A percentile compares a stretch with the other conserved stretches of the same genome.
phyloP scores from a whole-genome alignment of 1,140 invertebrate genomes.

The Drosophila pallidifrons region DNA sequence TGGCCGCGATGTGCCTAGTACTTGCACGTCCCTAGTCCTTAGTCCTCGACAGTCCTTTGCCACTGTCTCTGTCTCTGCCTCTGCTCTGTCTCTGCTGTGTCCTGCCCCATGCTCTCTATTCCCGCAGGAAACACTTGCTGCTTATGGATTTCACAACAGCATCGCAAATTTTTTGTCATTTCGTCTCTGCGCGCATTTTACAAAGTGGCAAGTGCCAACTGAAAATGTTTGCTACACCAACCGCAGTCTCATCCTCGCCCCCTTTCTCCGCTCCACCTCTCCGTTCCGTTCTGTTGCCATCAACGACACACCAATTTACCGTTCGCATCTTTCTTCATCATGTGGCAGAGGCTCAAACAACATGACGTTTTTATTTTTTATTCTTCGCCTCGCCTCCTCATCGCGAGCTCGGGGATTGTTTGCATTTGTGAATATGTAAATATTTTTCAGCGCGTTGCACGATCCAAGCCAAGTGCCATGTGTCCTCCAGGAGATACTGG shows the following conservation, averaged over 20 bases:
- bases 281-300: slow-evolving; percentile 1
- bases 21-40: neutral
- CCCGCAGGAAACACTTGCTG: slow-evolving; percentile 57
- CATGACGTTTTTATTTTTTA: slow-evolving; percentile 56
- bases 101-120: slow-evolving; percentile 12
- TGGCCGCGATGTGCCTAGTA: neutral
- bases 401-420: slow-evolving; percentile 39
- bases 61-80: neutral
- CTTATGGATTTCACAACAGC: slow-evolving; percentile 51
- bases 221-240: slow-evolving; percentile 38
- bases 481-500: slow-evolving; percentile 32
- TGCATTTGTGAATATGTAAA: slow-evolving; percentile 60
- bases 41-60: neutral
- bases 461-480: slow-evolving; percentile 42
- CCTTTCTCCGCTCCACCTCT: neutral
- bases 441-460: slow-evolving; percentile 48
- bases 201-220: slow-evolving; percentile 51
- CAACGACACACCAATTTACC: slow-evolving; percentile 48
- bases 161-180: slow-evolving; percentile 52
- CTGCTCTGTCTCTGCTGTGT: neutral
- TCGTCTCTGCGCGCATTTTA: slow-evolving; percentile 47
- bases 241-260: neutral
- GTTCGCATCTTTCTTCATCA: slow-evolving; percentile 60
- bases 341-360: slow-evolving; percentile 52
- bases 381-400: neutral